Conservation (phyloP, 1,140 invertebrate genomes). For the Drosophila orosa region DNA sequence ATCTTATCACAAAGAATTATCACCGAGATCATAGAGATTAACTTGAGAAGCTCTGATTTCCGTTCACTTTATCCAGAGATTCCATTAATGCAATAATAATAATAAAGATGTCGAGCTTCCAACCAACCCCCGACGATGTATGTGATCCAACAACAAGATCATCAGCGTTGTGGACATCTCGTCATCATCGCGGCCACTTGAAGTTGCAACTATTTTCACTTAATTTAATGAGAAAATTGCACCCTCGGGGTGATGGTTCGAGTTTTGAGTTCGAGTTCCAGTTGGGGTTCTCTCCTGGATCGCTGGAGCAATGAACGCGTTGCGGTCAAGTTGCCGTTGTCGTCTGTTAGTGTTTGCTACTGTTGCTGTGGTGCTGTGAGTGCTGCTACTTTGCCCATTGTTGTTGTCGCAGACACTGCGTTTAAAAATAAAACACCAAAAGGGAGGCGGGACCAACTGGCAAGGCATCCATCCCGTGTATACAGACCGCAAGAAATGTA, state of each 20-base stretch:
- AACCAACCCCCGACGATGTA: not conserved
- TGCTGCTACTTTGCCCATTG: constrained; percentile 46
- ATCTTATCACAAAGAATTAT: constrained; percentile 1
- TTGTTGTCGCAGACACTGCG: constrained; percentile 62
- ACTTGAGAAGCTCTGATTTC: constrained; percentile 15
- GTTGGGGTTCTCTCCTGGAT: constrained; percentile 24
- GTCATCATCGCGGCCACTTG: constrained; percentile 28
- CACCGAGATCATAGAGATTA: not conserved
- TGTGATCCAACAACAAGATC: constrained; percentile 37
- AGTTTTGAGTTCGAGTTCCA: constrained; percentile 33
- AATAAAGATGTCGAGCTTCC: constrained; percentile 9
- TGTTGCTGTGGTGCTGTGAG: constrained; percentile 28
- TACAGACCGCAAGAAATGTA: constrained; percentile 68
- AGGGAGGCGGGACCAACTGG: constrained; percentile 10
- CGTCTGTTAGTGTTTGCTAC: constrained; percentile 26
- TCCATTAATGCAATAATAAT: constrained; percentile 35
- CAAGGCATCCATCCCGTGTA: not conserved
- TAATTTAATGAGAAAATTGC: constrained; percentile 80
- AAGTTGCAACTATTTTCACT: constrained; percentile 76
- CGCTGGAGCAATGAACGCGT: constrained; percentile 70
- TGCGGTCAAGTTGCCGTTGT: constrained; percentile 75
- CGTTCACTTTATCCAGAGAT: constrained; percentile 15
- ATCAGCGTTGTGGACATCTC: constrained; percentile 27
- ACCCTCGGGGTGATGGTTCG: constrained; percentile 44
- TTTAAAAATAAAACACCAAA: constrained; percentile 71